Evolutionary conservation across 2,888 invertebrate genomes (phyloP).

Genomic region (Timema cristinae): DNA sequence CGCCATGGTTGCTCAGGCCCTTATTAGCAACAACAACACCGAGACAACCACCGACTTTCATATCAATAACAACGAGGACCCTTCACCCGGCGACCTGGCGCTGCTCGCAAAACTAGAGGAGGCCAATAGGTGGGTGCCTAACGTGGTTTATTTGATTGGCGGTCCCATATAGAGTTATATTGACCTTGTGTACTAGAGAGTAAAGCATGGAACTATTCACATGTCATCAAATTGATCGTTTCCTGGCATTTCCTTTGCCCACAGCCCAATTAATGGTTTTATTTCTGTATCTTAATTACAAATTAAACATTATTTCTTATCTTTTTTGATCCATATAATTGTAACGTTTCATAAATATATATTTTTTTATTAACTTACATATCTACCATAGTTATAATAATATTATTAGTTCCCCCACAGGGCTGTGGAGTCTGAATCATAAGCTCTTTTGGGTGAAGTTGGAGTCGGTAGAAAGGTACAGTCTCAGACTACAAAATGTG

Average conservation of each 20-base stretch:
- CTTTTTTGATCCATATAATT: no score
- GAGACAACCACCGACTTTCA: constrained; percentile 28
- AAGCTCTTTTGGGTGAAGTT: no score
- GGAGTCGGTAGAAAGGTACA: no score
- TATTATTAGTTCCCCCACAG: no score
- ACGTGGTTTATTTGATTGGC: neutral
- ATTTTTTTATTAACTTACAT: no score
- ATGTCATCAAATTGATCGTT: neutral
- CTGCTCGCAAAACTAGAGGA: constrained; percentile 94
- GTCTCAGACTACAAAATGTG: no score
- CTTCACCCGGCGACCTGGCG: constrained; percentile 69
- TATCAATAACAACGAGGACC: constrained; percentile 22
- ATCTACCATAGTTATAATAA: no score
- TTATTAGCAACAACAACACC: constrained; percentile 26
- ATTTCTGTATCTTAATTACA: no score
- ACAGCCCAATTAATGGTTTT: no score
- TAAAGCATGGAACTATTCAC: neutral
- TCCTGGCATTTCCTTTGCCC: neutral
- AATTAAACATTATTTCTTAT: no score
- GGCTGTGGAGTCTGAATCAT: no score
- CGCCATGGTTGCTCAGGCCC: constrained; percentile 32
- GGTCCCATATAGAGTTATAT: neutral
- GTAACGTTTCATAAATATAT: no score
- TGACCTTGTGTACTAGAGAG: neutral
- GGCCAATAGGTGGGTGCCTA: constrained; percentile 64